These are phyloP conservation scores for Diaprepes abbreviatus DNA, from an alignment of 2,888 invertebrate genomes.

Conservation along the genomic window DNA sequence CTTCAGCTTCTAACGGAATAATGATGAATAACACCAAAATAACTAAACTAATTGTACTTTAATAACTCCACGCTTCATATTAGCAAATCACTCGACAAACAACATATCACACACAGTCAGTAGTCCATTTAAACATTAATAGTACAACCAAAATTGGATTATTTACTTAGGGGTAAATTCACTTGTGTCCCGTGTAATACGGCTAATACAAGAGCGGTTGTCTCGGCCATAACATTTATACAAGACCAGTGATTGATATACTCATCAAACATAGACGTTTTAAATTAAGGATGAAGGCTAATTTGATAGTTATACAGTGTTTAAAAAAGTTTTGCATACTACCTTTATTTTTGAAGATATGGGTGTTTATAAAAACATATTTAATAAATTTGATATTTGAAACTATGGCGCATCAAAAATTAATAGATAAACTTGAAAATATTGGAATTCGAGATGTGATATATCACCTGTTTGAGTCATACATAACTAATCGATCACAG, in stretches of 20 bases:
- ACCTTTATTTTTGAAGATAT: too few species aligned
- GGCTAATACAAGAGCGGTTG: constrained; percentile 35
- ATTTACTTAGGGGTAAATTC: constrained; percentile 44
- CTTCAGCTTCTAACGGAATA: too few species aligned
- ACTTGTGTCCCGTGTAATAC: constrained; percentile 36
- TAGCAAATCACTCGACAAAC: constrained; percentile 32
- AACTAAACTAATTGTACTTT: too few species aligned
- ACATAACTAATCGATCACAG: too few species aligned
- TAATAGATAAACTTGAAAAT: too few species aligned
- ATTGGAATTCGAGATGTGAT: too few species aligned
- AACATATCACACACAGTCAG: constrained; percentile 39
- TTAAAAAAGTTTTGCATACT: too few species aligned
- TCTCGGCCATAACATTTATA: constrained; percentile 38
- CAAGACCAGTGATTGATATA: constrained; percentile 34
- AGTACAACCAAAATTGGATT: constrained; percentile 45
- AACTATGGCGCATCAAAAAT: too few species aligned
- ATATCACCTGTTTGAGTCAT: too few species aligned
- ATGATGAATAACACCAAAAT: too few species aligned
- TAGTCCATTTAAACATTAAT: constrained; percentile 38
- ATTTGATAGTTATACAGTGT: constrained; percentile 9
- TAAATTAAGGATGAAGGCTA: constrained; percentile 21
- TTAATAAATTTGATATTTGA: too few species aligned
- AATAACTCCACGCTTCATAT: not conserved
- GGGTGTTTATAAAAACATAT: too few species aligned
- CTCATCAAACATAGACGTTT: constrained; percentile 23